A percentile compares a stretch with the other conserved stretches of the same genome.
phyloP scores from a whole-genome alignment of 2,797 vertebrate genomes.

The Serranus cabrilla region DNA sequence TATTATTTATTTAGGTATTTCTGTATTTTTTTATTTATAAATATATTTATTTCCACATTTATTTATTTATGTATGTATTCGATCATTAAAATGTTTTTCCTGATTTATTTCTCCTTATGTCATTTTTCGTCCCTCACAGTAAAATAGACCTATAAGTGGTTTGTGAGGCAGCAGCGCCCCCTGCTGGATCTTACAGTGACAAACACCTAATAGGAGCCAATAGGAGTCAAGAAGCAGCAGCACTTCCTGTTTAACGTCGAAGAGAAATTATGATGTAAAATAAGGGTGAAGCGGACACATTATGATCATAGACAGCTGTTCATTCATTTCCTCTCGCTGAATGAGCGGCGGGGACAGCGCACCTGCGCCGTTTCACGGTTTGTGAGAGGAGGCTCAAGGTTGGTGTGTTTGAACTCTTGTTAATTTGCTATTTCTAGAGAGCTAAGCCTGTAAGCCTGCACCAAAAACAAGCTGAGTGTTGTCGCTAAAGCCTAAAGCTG shows the following conservation, averaged over 20 bases:
- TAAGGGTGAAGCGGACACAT: background rate
- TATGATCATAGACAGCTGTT: conserved; percentile 2
- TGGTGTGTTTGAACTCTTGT: conserved; percentile 37
- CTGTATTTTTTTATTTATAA: too few species aligned
- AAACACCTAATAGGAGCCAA: conserved; percentile 43
- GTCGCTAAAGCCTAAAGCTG: conserved; percentile 19
- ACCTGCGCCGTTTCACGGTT: conserved; percentile 23
- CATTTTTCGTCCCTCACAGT: too few species aligned
- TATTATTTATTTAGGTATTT: too few species aligned
- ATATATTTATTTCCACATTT: too few species aligned
- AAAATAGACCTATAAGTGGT: too few species aligned
- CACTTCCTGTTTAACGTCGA: conserved; percentile 75
- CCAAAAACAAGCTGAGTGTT: conserved; percentile 28
- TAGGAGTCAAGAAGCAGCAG: conserved; percentile 29
- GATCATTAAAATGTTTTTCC: too few species aligned
- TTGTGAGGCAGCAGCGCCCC: conserved; percentile 30
- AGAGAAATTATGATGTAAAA: conserved; percentile 20
- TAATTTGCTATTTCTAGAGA: conserved; percentile 48
- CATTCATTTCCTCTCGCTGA: background rate
- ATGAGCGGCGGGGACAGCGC: background rate
- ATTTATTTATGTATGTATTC: too few species aligned
- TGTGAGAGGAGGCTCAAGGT: conserved; percentile 73
- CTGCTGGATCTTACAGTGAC: conserved; percentile 7
- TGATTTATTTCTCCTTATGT: too few species aligned
- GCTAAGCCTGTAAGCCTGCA: conserved; percentile 66